phyloP scores from a whole-genome alignment of 2,888 invertebrate species.

The Drosophila histrio region DNA sequence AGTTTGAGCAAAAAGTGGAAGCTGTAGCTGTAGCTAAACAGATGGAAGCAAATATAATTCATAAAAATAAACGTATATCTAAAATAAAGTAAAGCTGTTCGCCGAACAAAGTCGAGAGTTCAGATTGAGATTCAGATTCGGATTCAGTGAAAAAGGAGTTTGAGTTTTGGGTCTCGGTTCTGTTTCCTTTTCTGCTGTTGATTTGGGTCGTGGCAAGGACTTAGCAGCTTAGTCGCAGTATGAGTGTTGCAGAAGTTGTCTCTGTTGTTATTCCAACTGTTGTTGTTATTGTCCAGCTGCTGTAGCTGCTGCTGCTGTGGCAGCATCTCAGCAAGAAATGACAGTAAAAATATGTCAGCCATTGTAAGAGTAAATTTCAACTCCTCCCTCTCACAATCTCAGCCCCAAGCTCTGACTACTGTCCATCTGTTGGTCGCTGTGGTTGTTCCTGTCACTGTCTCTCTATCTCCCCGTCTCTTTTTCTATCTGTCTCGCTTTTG shows the following conservation, averaged over 20 bases:
- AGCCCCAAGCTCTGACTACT: slow-evolving; percentile 8
- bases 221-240: slow-evolving; percentile 60
- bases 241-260: slow-evolving; percentile 18
- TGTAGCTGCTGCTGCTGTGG: slow-evolving; percentile 12
- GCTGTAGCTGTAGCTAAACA: slow-evolving; percentile 1
- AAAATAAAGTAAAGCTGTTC: slow-evolving; percentile 40
- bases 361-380: slow-evolving; percentile 30
- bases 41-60: slow-evolving; percentile 40
- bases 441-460: background rate
- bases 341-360: slow-evolving; percentile 73
- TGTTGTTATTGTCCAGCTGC: slow-evolving; percentile 28
- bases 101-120: slow-evolving; percentile 18
- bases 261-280: slow-evolving; percentile 19
- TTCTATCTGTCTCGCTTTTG: slow-evolving; percentile 26
- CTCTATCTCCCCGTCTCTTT: slow-evolving; percentile 3
- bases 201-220: slow-evolving; percentile 75
- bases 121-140: slow-evolving; percentile 19
- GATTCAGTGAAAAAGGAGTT: too few relatives aligned
- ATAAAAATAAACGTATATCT: slow-evolving; percentile 42
- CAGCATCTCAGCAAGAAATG: slow-evolving; percentile 53
- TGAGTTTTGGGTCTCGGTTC: background rate
- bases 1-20: background rate
- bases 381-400: background rate
- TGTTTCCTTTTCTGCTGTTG: slow-evolving; percentile 44
- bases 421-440: slow-evolving; percentile 35